Evolutionary conservation across 2,888 invertebrate species (phyloP).

Genomic region (Troilus luridus): DNA sequence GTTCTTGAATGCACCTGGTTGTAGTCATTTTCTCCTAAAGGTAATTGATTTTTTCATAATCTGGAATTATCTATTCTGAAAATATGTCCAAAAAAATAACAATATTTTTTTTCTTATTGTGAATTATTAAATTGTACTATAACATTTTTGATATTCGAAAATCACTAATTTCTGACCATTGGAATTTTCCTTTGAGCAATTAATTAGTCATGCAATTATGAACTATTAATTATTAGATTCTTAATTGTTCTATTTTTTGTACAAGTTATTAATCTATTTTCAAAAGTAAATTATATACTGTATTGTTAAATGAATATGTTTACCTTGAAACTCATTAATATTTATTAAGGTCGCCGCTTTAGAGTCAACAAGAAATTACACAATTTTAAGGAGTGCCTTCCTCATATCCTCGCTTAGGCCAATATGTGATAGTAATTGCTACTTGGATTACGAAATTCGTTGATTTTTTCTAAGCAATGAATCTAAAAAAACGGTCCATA

Average conservation of each 20-base stretch:
- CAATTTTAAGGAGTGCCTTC: background rate
- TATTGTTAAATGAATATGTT: background rate
- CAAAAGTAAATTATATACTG: background rate
- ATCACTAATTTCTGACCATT: too few species aligned
- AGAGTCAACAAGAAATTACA: constrained; percentile 12
- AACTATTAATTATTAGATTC: background rate
- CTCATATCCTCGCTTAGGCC: background rate
- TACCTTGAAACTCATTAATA: constrained; percentile 13
- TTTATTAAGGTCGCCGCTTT: background rate
- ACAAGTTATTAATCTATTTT: background rate
- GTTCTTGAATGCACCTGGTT: too few species aligned
- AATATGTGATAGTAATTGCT: background rate
- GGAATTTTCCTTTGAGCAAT: too few species aligned
- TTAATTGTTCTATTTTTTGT: background rate
- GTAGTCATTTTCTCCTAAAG: too few species aligned
- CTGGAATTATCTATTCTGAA: too few species aligned
- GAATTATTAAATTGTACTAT: too few species aligned
- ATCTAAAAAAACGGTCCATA: too few species aligned
- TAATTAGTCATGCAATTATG: too few species aligned
- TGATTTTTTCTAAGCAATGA: background rate
- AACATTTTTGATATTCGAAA: too few species aligned
- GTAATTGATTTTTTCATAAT: too few species aligned
- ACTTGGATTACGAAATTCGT: background rate
- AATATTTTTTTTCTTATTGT: too few species aligned
- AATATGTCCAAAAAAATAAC: too few species aligned